Base-by-base conservation (phyloP, 1,140 invertebrate species). In the Euwallacea similis region DNA sequence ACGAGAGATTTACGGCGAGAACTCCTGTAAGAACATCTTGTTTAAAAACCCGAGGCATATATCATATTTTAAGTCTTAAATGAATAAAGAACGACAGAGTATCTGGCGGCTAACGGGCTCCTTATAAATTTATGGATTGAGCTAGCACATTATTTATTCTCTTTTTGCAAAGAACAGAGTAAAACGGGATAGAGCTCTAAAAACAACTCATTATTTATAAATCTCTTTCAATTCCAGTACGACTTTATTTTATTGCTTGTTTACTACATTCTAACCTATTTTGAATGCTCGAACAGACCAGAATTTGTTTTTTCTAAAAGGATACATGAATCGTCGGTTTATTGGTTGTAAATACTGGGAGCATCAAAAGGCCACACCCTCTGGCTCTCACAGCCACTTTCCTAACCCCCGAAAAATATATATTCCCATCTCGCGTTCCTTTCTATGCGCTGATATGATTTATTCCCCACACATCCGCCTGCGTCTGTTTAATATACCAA, bases 401-500 rank as follows among this genome's bases (percentile, higher is more conserved):
- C 54, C n/a, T 56, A 21, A 21, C 21, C 54, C n/a, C n/a, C 16
- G 16, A 41, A 64, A 64, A 41, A 64, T 7, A 50, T 64, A 64
- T 53, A 64, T 64, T 64, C 44, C 46, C n/a, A 11, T 66, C 13
- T 56, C 42, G 47, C 53, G 56, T 66, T 56, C 64, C 53, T 66
- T 62, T 54, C 16, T 54, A 21, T n/a, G 44, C 44, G 13, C 33
- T 15, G 11, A 60, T 59, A 68, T 68, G 66, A 68, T 68, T 68
- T 68, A 68, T 68, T 68, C 66, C 42, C 55, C 56, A 50, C 43
- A 68, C 43, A 59, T 68, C n/a, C 55, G 55, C 44, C 55, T 9
- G 15, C 41, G 66, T 60, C 66, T 68, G 66, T 46, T 60, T 68
- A 60, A 68, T 68, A 68, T 68, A 46, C 43, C 66, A 68, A 44